These are phyloP conservation scores for Brachypodius melanocephalos DNA, from an alignment of 2,113 vertebrate species.

Conservation along the genomic window DNA sequence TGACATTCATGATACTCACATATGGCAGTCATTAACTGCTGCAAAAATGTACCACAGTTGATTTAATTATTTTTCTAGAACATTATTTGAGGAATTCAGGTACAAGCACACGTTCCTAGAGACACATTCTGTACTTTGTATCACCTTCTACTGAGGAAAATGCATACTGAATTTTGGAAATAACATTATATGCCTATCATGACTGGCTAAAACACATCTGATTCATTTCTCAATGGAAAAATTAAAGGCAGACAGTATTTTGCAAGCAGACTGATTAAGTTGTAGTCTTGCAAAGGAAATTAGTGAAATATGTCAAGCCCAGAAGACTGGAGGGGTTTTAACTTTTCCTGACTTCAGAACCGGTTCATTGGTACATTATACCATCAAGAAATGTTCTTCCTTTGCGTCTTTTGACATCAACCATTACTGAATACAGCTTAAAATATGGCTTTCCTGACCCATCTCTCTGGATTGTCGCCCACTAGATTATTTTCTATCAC, in stretches of 20 bases:
- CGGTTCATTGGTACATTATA: background rate
- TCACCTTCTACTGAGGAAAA: background rate
- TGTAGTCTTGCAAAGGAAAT: background rate
- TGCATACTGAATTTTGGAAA: background rate
- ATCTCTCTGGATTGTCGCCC: background rate
- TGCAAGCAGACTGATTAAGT: background rate
- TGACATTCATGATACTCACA: background rate
- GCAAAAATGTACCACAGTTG: background rate
- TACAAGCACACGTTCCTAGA: background rate
- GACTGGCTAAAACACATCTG: background rate
- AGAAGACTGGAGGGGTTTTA: background rate
- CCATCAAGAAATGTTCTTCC: background rate
- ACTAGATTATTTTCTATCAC: background rate
- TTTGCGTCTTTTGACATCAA: background rate
- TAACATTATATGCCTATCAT: background rate
- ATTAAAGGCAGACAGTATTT: background rate
- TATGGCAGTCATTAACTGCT: constrained; percentile 36
- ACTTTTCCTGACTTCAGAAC: background rate
- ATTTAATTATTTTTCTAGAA: constrained; percentile 12
- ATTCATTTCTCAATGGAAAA: background rate
- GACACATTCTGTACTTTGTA: background rate
- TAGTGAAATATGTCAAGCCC: background rate
- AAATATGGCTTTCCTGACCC: background rate
- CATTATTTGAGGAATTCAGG: background rate
- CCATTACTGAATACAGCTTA: background rate